Base-by-base conservation (phyloP, 2,888 invertebrate species). In the Callimorpha dominula region DNA sequence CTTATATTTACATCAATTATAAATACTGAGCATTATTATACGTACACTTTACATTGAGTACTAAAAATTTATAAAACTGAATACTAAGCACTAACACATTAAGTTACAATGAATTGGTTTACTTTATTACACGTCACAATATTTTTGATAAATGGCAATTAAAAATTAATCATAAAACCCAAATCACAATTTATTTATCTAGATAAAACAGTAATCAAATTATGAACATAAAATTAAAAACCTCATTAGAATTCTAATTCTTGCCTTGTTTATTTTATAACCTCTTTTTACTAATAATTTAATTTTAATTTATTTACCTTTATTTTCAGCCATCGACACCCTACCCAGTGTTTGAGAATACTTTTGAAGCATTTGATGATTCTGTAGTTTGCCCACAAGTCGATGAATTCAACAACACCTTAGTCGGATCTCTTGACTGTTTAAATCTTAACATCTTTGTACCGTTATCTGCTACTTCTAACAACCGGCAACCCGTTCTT, bases 341-440 rank as follows among this genome's bases (percentile, higher is more conserved):
- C 49, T 70, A 72, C 12, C 72, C 72, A 20, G n/a, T 5, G 46
- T 73, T 71, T 63, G 68, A 74, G 5, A 12, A 15, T 4, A 68
- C 65, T 8, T 74, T 65, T 43, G 52, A 65, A 52, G 74, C 74
- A 1, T 43, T 42, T 9, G 65, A 74, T 46, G 74, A 74, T 11
- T 71, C 71, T 14, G 49, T 4, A 52, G 17, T 65, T n/a, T 74
- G 74, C 46, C 71, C 74, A 52, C 74, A 74, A 71, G 4, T 74
- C 3, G 74, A 71, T 20, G 64, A 74, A 43, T 54, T 67, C n/a
- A 71, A 68, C 31, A 71, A 71, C 14, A 71, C 65, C 89, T 17
- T 91, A 62, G 52, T 54, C 17, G 71, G 71, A 17, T 42, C 71
- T 8, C 68, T 65, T 14, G 52, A 74, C 12, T 74, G 74, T 40